Percentiles rank a stretch among this genome's conserved stretches.
These are phyloP conservation scores for Dendrolimus pini DNA, from an alignment of 2,888 invertebrate species.

Conservation along the genomic window DNA sequence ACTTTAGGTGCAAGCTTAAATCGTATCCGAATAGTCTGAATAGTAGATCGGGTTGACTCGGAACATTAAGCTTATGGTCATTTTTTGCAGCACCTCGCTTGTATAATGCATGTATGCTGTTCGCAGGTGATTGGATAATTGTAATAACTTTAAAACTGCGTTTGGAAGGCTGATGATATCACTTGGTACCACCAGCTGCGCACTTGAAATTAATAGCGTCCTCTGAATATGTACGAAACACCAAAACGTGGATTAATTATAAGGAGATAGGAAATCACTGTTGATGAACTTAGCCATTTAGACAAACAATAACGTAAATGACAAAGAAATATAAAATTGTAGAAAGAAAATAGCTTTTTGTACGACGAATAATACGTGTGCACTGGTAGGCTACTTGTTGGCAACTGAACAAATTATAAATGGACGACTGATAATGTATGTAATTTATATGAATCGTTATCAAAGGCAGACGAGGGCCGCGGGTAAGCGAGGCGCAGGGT, in stretches of 20 bases:
- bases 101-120: conserved; percentile 65
- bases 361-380: conserved; percentile 19
- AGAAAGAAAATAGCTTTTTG: conserved; percentile 3
- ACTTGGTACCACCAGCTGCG: conserved; percentile 9
- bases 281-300: conserved; percentile 67
- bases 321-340: conserved; percentile 11
- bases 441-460: conserved; percentile 61
- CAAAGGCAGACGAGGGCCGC: conserved; percentile 42
- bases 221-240: conserved; percentile 21
- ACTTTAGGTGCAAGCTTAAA: conserved; percentile 47
- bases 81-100: conserved; percentile 61
- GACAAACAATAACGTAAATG: conserved; percentile 20
- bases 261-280: conserved; percentile 63
- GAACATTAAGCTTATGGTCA: conserved; percentile 68
- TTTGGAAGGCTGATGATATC: conserved; percentile 8
- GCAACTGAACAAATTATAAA: conserved; percentile 31
- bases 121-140: conserved; percentile 23
- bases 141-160: conserved; percentile 2
- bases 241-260: conserved; percentile 21
- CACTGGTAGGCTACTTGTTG: conserved; percentile 18
- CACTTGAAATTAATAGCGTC: conserved; percentile 6
- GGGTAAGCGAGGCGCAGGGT: conserved; percentile 47
- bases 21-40: conserved; percentile 82
- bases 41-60: conserved; percentile 81
- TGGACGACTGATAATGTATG: conserved; percentile 27